Percentiles rank a stretch among this genome's conserved stretches.
Conservation (phyloP, 2,888 invertebrate species). For the Norana najaformis region DNA sequence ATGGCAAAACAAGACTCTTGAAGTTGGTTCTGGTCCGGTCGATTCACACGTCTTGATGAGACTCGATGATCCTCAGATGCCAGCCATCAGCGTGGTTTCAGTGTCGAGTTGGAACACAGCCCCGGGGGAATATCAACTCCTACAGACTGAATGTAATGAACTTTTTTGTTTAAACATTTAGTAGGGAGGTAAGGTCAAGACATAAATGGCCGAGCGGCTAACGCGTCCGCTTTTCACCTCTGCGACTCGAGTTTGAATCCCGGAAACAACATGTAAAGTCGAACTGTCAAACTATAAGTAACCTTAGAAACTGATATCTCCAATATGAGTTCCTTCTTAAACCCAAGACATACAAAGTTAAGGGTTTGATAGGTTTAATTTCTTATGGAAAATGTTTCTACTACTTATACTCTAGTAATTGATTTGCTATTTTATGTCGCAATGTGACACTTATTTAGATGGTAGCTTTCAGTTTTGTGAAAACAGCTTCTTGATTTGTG, state of each 20-base stretch:
- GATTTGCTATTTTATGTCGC: background rate
- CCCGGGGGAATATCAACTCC: constrained; percentile 22
- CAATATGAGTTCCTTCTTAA: background rate
- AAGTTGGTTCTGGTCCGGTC: constrained; percentile 28
- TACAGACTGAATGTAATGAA: background rate
- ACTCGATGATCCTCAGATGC: background rate
- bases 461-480: background rate
- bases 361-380: no score
- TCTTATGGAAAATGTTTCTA: background rate
- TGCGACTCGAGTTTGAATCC: background rate
- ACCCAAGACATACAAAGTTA: background rate
- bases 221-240: no score
- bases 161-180: background rate
- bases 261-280: background rate
- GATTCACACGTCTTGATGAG: constrained; percentile 25
- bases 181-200: background rate
- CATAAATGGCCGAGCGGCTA: background rate
- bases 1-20: constrained; percentile 33
- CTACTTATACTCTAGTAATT: no score
- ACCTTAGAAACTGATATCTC: background rate
- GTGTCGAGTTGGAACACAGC: constrained; percentile 24
- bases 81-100: background rate
- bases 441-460: background rate
- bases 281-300: background rate
- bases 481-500: background rate